These are phyloP conservation scores for Varanus salvator DNA, from an alignment of 2,113 vertebrate genomes.

Conservation along the genomic window DNA sequence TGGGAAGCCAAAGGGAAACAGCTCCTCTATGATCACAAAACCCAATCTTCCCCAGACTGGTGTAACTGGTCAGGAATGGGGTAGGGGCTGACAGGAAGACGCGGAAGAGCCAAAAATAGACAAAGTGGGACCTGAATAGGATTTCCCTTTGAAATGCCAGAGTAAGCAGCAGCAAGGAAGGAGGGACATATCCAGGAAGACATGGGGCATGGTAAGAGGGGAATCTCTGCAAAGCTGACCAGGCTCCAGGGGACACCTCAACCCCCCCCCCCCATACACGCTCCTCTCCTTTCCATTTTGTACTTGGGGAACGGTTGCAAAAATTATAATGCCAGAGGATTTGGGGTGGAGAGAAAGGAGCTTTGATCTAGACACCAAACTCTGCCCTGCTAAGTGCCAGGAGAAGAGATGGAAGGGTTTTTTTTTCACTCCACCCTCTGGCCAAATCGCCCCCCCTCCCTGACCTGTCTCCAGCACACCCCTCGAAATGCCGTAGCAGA, in stretches of 20 bases:
- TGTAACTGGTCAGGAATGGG: too few species aligned
- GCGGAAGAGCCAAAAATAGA: too few species aligned
- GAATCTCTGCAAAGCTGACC: not conserved
- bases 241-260: not conserved
- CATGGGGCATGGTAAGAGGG: too few species aligned
- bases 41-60: not conserved
- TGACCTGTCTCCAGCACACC: not conserved
- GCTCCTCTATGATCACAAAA: not conserved
- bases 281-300: too few species aligned
- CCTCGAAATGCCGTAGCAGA: not conserved
- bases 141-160: too few species aligned
- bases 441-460: too few species aligned
- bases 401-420: slow-evolving; percentile 60
- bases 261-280: too few species aligned
- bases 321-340: not conserved
- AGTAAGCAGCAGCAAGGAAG: too few species aligned
- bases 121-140: too few species aligned
- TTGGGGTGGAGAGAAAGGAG: slow-evolving; percentile 51
- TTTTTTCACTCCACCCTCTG: not conserved
- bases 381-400: slow-evolving; percentile 78
- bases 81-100: too few species aligned
- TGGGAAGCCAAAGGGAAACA: too few species aligned
- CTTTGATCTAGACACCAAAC: slow-evolving; percentile 87
- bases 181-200: not conserved
- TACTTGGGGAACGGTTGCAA: slow-evolving; percentile 54